A percentile compares a stretch with the other conserved stretches of the same genome.
These are phyloP conservation scores for Empidonax traillii DNA, from an alignment of 2,113 vertebrate genomes.

Conservation along the genomic window DNA sequence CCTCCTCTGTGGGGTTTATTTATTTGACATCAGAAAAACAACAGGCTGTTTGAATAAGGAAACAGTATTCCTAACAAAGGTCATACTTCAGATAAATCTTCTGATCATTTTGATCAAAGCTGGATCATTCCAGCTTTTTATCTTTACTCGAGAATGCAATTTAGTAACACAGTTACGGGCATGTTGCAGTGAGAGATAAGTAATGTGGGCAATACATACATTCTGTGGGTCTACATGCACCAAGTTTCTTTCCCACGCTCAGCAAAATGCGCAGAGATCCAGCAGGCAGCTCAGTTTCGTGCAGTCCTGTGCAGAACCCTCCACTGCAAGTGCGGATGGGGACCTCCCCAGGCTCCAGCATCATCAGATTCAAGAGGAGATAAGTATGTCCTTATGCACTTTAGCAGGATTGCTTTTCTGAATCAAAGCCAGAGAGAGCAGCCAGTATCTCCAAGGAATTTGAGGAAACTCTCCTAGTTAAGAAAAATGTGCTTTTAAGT, in stretches of 20 bases:
- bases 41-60: neutral
- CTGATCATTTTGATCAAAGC: neutral
- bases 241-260: neutral
- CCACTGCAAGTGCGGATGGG: neutral
- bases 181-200: neutral
- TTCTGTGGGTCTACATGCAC: neutral
- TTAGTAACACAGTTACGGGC: neutral
- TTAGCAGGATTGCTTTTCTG: neutral
- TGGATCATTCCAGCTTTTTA: neutral
- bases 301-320: neutral
- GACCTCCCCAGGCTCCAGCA: neutral
- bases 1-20: neutral
- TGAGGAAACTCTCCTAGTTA: neutral
- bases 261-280: rapidly evolving
- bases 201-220: neutral
- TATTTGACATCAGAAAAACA: neutral
- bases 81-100: neutral
- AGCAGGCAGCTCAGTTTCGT: rapidly evolving
- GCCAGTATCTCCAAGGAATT: neutral
- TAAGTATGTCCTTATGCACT: neutral
- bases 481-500: constrained; percentile 32
- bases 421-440: neutral
- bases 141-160: neutral
- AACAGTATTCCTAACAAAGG: neutral
- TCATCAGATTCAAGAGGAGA: neutral